phyloP scores from a whole-genome alignment of 2,888 invertebrate genomes.

The Cyaniris semiargus region DNA sequence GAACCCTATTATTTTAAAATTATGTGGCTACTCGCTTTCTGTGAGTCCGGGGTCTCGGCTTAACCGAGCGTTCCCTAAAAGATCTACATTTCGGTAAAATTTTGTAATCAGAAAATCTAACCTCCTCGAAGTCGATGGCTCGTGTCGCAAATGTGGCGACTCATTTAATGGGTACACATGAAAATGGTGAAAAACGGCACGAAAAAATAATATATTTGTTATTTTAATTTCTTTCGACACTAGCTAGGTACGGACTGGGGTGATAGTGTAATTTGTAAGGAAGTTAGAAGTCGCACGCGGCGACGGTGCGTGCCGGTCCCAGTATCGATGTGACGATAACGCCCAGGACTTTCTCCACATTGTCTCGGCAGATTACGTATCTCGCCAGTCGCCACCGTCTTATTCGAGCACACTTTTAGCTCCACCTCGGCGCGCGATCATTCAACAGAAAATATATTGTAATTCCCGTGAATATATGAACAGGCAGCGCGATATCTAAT shows the following conservation, averaged over 20 bases:
- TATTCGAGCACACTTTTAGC: background rate
- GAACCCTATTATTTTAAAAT: background rate
- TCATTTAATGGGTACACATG: too few species aligned
- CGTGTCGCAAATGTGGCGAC: too few species aligned
- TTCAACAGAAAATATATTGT: too few species aligned
- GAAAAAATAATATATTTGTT: background rate
- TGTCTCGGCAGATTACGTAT: constrained; percentile 10
- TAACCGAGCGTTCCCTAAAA: too few species aligned
- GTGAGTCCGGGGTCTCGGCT: too few species aligned
- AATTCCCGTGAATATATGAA: too few species aligned
- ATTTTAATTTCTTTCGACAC: background rate
- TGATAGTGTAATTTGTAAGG: background rate
- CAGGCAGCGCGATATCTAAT: too few species aligned
- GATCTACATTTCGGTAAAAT: too few species aligned
- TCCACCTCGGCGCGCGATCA: background rate
- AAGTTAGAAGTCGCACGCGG: background rate
- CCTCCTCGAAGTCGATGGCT: too few species aligned
- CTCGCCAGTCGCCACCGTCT: background rate
- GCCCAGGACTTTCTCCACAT: background rate
- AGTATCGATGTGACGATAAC: background rate
- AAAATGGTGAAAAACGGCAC: too few species aligned
- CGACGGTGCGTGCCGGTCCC: background rate
- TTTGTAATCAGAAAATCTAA: too few species aligned
- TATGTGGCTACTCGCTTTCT: background rate
- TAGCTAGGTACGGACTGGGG: background rate